Base-by-base conservation (phyloP, 1,140 invertebrate species). In the Papilio glaucus region DNA sequence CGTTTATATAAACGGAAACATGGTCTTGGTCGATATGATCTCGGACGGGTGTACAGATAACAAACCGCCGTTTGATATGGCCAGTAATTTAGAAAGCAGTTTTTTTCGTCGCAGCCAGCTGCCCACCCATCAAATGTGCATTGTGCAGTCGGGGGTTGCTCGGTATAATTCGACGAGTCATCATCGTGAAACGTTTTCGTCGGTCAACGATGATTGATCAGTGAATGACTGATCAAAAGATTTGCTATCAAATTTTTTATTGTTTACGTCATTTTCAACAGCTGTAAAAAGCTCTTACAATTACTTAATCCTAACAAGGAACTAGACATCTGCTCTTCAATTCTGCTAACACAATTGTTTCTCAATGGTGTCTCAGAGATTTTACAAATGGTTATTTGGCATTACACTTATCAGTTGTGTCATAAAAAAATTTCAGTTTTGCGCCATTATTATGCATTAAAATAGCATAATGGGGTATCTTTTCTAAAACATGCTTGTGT, bases 71-170 rank as follows among this genome's bases (percentile, higher is more conserved):
- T 84, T 57, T 82, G 82, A 81, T 82, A 85, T 80, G 74, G 85
- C 83, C 78, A 83, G 84, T 87, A 83, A 88, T 89, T 88, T 89
- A 86, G 86, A 87, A 89, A 87, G 86, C 83, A 84, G 82, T 83
- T 85, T 89, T 86, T 91, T 91, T 81, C 77, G 81, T 80, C 67
- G 87, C 83, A 80, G 81, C 63, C 89, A 91, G 87, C 87, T 89
- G 88, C 74, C 84, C 84, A 89, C 86, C 86, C 85, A 89, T 90
- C 86, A 84, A 87, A 87, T 83, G 82, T 84, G 83, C 89, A 88
- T 85, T 83, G 81, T 81, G 81, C 84, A 80, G 71, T 77, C 77
- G 82, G 89, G 89, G 89, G 87, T 87, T 83, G 85, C 77, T 72
- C 77, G 24, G 76, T 39, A 74, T 86, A 85, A 89, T 85, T 85